Base-by-base conservation (phyloP, 64 coral and sea anemone genomes). In the Orbicella faveolata region DNA sequence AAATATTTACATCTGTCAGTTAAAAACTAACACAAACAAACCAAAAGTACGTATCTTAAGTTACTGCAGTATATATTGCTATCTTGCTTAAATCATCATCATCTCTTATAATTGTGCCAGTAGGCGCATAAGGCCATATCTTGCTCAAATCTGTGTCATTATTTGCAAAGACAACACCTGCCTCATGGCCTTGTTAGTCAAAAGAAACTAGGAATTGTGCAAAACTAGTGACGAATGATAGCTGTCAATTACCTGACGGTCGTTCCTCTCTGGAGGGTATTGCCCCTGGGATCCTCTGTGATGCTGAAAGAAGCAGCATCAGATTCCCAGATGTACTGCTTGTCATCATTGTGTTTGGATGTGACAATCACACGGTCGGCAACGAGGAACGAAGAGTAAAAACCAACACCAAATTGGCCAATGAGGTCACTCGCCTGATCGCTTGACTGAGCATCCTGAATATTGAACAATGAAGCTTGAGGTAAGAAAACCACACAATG, bases 381-480 rank as follows among this genome's bases (percentile, higher is more conserved):
- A 48, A 99, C 97, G 25, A 99, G 79, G 85, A 99, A 99, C 11
- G 97, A 93, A 6, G 97, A 99, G 80, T 99, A 99, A 79, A 99
- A 99, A 76, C 97, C 97, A 90, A 99, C 97, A 91, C 97, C 97
- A 99, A 99, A 99, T 79, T 99, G 97, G 75, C 97, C 97, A 93
- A 99, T 99, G 1, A 99, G 90, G 89, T 99, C 97, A 61, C 88
- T 89, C 41, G 92, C 89, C 62, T 90, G 74, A 18, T 93, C 88
- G 34, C 80, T 83, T 0, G 91, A 93, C 61, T 90, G 78, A 23
- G 88, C 76, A 12, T 99, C 97, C 97, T 99, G 66, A 39, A 74
- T 14, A 69, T 66, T 72, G 34, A 76, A 84, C 77, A 20, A 67
- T 1, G 51, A 34, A 82, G 21, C 36, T 81, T 62, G 12, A 59